Conservation (phyloP, 2,113 vertebrate genomes). For the Pagrus major region DNA sequence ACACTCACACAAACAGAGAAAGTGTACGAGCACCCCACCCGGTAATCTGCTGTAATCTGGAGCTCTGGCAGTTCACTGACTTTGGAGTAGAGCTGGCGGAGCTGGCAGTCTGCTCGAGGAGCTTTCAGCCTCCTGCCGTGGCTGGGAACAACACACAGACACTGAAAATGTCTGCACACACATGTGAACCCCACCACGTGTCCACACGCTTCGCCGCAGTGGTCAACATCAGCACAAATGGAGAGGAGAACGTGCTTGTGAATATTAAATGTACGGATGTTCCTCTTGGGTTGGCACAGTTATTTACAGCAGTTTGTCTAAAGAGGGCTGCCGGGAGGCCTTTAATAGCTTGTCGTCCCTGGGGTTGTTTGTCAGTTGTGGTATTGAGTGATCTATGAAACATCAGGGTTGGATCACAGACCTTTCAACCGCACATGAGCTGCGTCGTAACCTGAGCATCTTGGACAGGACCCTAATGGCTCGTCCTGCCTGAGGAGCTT, state of each 20-base stretch:
- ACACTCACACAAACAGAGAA: slow-evolving; percentile 43
- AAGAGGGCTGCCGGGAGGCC: slow-evolving; percentile 47
- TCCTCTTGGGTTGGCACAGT: slow-evolving; percentile 32
- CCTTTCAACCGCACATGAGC: slow-evolving; percentile 46
- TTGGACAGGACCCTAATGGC: slow-evolving; percentile 40
- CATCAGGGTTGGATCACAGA: slow-evolving; percentile 49
- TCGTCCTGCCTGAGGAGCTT: slow-evolving; percentile 27
- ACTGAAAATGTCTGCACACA: slow-evolving; percentile 40
- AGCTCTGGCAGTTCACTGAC: slow-evolving; percentile 70
- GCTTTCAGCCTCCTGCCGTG: slow-evolving; percentile 57
- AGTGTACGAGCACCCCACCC: slow-evolving; percentile 58
- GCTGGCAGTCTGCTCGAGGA: slow-evolving; percentile 61
- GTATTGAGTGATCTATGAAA: slow-evolving; percentile 58
- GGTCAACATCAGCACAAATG: slow-evolving; percentile 47
- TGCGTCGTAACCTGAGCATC: slow-evolving; percentile 43
- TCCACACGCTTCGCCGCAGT: neutral
- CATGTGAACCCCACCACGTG: slow-evolving; percentile 15
- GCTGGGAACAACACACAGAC: slow-evolving; percentile 36
- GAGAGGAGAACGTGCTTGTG: neutral
- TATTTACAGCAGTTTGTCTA: slow-evolving; percentile 43
- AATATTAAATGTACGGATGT: slow-evolving; percentile 46
- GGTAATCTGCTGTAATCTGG: slow-evolving; percentile 81
- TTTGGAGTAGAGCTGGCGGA: slow-evolving; percentile 64
- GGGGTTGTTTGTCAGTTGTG: slow-evolving; percentile 48
- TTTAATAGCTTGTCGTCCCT: slow-evolving; percentile 43